Percentiles rank a stretch among this genome's conserved stretches.
Conservation (phyloP, 2,797 vertebrate genomes). For the Malacoraja senta region DNA sequence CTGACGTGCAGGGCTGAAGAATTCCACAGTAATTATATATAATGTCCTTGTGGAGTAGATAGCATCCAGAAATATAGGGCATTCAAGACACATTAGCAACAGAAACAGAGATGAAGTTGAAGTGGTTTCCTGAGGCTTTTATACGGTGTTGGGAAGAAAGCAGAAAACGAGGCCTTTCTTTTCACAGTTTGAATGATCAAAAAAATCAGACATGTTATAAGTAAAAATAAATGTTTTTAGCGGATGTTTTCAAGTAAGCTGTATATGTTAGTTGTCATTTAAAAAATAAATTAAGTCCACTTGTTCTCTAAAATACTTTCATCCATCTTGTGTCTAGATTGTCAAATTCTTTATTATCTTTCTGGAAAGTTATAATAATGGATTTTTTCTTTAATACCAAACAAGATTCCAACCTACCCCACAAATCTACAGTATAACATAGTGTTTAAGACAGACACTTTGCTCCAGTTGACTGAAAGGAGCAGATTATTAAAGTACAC, state of each 20-base stretch:
- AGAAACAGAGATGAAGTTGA: background rate
- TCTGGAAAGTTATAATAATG: background rate
- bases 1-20: conserved; percentile 42
- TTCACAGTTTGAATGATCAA: background rate
- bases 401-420: background rate
- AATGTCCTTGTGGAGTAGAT: conserved; percentile 26
- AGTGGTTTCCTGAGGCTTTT: background rate
- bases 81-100: background rate
- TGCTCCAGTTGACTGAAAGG: background rate
- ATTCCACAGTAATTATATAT: conserved; percentile 36
- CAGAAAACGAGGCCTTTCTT: background rate
- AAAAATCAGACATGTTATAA: background rate
- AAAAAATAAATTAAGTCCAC: background rate
- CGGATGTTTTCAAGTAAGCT: background rate
- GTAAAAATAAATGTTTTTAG: background rate
- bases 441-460: no score
- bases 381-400: background rate
- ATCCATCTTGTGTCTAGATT: background rate
- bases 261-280: background rate
- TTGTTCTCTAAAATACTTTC: background rate
- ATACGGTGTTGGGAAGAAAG: background rate
- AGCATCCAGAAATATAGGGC: conserved; percentile 21
- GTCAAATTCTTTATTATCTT: background rate
- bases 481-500: background rate
- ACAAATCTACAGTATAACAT: no score